Evolutionary conservation across 1,140 invertebrate genomes (phyloP).

Genomic region (Micrasema longulum): DNA sequence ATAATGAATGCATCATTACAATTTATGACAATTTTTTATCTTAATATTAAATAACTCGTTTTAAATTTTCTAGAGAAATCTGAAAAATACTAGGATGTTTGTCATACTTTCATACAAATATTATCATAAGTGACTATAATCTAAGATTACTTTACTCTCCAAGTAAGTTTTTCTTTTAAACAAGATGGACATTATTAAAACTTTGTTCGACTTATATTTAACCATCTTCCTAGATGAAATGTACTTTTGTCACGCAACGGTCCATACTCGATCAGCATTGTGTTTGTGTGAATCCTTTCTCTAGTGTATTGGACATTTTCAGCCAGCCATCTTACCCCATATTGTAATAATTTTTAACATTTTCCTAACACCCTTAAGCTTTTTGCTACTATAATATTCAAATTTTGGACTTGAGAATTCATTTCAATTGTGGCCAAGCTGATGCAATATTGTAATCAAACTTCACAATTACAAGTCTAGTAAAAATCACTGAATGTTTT

Average conservation of each 20-base stretch:
- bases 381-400: conserved; percentile 5
- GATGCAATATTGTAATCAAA: conserved; percentile 3
- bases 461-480: conserved; percentile 30
- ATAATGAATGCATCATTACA: conserved; percentile 31
- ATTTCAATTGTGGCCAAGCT: conserved; percentile 32
- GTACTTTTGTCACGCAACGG: conserved; percentile 13
- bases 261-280: neutral
- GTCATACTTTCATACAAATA: conserved; percentile 43
- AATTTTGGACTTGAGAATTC: conserved; percentile 20
- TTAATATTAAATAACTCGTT: conserved; percentile 49
- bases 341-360: neutral
- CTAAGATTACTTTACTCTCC: conserved; percentile 30
- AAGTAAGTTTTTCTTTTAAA: conserved; percentile 12
- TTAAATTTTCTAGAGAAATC: conserved; percentile 49
- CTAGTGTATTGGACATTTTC: conserved; percentile 5
- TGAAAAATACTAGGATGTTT: conserved; percentile 53
- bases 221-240: conserved; percentile 15
- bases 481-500: conserved; percentile 33
- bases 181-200: conserved; percentile 36
- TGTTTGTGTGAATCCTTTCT: conserved; percentile 16
- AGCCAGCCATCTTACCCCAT: conserved; percentile 2
- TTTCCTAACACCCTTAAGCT: conserved; percentile 9
- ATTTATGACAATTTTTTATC: conserved; percentile 38
- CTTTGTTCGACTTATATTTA: conserved; percentile 31
- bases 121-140: conserved; percentile 38